These are phyloP conservation scores for Sympetrum striolatum DNA, from an alignment of 2,888 invertebrate genomes.

Conservation along the genomic window DNA sequence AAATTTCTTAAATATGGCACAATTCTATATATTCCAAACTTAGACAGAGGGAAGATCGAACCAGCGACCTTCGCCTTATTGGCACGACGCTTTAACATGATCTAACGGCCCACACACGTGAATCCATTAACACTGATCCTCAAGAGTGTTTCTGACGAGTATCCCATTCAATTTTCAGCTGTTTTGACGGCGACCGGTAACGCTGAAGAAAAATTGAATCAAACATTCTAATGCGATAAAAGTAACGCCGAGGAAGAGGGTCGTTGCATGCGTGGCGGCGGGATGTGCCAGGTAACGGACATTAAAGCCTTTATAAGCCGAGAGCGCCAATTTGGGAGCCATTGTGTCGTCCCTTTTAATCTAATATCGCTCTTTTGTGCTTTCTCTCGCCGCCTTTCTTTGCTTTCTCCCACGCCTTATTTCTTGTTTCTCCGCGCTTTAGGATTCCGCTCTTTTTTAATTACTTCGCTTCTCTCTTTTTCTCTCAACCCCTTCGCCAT, in stretches of 20 bases:
- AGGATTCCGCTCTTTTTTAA: too few species aligned
- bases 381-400: background rate
- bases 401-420: background rate
- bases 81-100: too few species aligned
- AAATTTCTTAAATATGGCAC: too few species aligned
- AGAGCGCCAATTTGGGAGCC: background rate
- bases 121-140: too few species aligned
- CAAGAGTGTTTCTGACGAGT: too few species aligned
- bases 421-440: background rate
- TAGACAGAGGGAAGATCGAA: too few species aligned
- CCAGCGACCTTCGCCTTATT: too few species aligned
- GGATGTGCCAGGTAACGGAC: background rate
- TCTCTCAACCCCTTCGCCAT: too few species aligned
- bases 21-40: too few species aligned
- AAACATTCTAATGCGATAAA: background rate
- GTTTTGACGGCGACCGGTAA: background rate
- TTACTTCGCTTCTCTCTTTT: too few species aligned
- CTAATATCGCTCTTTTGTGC: background rate
- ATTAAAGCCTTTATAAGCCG: background rate
- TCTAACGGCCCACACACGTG: too few species aligned
- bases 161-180: background rate
- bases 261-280: background rate
- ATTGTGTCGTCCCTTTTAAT: background rate
- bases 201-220: background rate
- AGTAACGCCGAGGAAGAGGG: background rate